Evolutionary conservation across 2,888 invertebrate species (phyloP), one percentile per base, ranked within the genome.

Genomic region (Mactromeris polynyma): DNA sequence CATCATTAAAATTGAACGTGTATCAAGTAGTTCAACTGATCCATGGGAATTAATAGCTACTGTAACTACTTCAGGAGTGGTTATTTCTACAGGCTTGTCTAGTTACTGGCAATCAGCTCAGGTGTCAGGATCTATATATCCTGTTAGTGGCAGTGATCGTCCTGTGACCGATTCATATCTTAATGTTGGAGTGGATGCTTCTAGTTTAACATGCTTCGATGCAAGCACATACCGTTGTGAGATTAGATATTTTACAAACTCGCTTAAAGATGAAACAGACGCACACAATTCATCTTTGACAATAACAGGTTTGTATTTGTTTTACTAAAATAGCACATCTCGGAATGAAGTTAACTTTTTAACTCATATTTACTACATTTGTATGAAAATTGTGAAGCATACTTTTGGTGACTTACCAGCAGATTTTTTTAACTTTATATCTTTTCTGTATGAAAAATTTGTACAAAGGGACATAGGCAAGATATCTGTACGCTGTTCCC

Each of bases 151-250:
- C n/a, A n/a, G n/a, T n/a, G n/a, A n/a, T n/a, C n/a, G n/a, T n/a
- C n/a, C 26, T 7, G 3, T 2, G 17, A 17, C 38, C 46, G 46
- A 46, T 46, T 46, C 17, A 3, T 46, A 11, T 46, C 38, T 82
- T 38, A 1, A 1, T n/a, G 2, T 86, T 2, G n/a, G 17, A 21
- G 69, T 86, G 36, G 7, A 81, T 6, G 69, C 81, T 26, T 4
- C 4, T 9, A 26, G 26, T 19, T 2, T 86, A 19, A 33, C n/a
- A 36, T 86, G 86, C 77, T 21, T 38, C 0, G 81, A 86, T 86
- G 86, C n/a, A 17, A 77, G 73, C 19, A 46, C n/a, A 9, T 86
- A 86, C 38, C 38, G 11, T 11, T 86, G 86, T 77, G 77, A 81
- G 21, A 19, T 77, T 2, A 26, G 21, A 3, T 81, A 81, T 81